Conservation (phyloP, 2,888 invertebrate species). For the Steromphala cineraria region DNA sequence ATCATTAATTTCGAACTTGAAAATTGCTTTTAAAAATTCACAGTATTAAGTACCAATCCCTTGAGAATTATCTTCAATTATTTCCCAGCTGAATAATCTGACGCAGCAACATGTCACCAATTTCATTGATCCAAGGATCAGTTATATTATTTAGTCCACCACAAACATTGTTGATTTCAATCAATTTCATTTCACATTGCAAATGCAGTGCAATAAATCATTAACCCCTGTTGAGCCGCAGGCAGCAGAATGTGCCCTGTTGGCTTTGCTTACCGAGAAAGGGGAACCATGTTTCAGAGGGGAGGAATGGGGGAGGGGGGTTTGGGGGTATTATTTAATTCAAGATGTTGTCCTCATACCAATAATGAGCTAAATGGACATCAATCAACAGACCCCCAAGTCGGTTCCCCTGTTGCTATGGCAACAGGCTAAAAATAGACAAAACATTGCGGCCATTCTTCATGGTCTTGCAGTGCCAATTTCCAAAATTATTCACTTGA, state of each 20-base stretch:
- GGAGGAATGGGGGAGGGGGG: background rate
- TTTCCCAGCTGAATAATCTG: too few species aligned
- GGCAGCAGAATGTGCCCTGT: too few species aligned
- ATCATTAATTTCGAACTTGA: too few species aligned
- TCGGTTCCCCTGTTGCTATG: constrained; percentile 4
- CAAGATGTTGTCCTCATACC: constrained; percentile 1
- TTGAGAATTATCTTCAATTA: too few species aligned
- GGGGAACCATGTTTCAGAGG: too few species aligned
- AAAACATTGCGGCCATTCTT: constrained; percentile 13
- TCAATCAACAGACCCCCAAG: constrained; percentile 14
- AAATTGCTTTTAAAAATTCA: too few species aligned
- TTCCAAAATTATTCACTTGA: background rate
- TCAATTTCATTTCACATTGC: background rate
- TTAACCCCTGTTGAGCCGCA: too few species aligned
- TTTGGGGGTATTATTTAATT: background rate
- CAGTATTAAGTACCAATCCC: too few species aligned
- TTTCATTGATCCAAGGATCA: background rate
- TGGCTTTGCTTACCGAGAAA: too few species aligned
- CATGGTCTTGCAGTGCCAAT: background rate
- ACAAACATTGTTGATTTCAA: background rate
- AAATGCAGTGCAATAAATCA: background rate
- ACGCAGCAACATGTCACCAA: background rate
- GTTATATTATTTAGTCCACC: background rate
- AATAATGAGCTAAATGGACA: constrained; percentile 7
- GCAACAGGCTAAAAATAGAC: constrained; percentile 11